A percentile compares a stretch with the other conserved stretches of the same genome.
Conservation (phyloP, 2,797 vertebrate genomes). For the Molothrus ater region DNA sequence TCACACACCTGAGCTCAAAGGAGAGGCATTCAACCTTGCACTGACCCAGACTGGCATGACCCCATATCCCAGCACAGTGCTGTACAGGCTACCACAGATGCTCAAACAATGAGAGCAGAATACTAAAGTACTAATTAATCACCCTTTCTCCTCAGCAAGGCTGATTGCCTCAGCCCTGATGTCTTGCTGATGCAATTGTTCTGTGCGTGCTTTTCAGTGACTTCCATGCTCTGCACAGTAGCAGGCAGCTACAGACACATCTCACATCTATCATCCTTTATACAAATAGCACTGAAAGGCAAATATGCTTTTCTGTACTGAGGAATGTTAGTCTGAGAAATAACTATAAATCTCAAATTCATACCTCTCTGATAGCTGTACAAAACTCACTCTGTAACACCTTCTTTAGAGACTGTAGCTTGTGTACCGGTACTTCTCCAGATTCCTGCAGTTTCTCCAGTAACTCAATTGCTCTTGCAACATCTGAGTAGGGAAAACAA, state of each 20-base stretch:
- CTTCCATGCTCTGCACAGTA: background rate
- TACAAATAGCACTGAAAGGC: background rate
- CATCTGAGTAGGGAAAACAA: constrained; percentile 81
- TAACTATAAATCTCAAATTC: constrained; percentile 59
- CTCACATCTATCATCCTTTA: background rate
- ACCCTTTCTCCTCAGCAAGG: background rate
- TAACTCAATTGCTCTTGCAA: constrained; percentile 95
- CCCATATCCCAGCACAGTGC: background rate
- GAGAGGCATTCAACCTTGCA: background rate
- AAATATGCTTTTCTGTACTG: background rate
- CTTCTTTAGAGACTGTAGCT: constrained; percentile 96
- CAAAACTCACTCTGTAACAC: constrained; percentile 99
- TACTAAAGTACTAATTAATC: background rate
- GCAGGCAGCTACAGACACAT: background rate
- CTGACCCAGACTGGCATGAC: background rate
- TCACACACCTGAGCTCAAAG: background rate
- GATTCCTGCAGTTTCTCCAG: constrained; percentile 97
- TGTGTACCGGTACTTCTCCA: constrained; percentile 95
- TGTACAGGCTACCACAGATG: background rate
- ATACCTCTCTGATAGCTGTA: constrained; percentile 98
- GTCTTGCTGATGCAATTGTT: background rate
- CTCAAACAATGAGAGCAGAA: background rate
- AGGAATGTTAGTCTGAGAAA: background rate
- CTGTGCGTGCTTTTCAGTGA: background rate
- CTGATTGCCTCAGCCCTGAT: constrained; percentile 16